Evolutionary conservation across 2,888 invertebrate species (phyloP), one percentile per base, ranked within the genome.

Genomic region (Drepanosiphum platanoidis): DNA sequence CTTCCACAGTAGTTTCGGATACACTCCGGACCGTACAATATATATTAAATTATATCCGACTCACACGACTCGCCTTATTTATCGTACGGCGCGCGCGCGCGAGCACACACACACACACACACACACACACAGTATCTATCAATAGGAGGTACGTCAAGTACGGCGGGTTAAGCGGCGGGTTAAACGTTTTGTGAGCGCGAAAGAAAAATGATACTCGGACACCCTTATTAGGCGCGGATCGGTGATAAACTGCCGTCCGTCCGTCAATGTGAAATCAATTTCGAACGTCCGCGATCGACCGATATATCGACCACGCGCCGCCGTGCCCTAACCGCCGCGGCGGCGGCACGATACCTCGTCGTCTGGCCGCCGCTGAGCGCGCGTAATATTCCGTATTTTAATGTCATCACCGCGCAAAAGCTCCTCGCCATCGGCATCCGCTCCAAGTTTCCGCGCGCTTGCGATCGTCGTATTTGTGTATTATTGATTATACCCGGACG

Each of bases 241-340:
- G 22, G 64, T 72, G 82, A 82, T 64, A 72, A 81, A 81, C 46
- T 71, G 81, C 81, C 9, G 32, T 32, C 64, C 58, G 74, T 82
- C 82, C 27, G 82, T 82, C 82, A 82, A 82, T 74, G 61, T 72
- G 32, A 82, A 82, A 82, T 82, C 82, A 72, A 82, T 82, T 82
- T 72, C 13, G 66, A 68, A 79, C 68, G 79, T n/a, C 15, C 7
- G 34, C 75, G 75, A 75, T 75, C 36, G 75, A 58, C 52, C 46
- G 79, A 68, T 34, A 78, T 78, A 64, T 66, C 79, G 79, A 68
- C 68, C 66, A 68, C 42, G 68, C 15, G 18, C 61, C 61, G 61
- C 42, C n/a, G 64, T 39, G 42, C 79, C 42, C 18, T 58, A 27
- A 4, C 61, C 7, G n/a, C 1, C n/a, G 9, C 9, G 1, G 22